These are phyloP conservation scores for Channa argus DNA, from an alignment of 2,113 vertebrate species.

Conservation along the genomic window DNA sequence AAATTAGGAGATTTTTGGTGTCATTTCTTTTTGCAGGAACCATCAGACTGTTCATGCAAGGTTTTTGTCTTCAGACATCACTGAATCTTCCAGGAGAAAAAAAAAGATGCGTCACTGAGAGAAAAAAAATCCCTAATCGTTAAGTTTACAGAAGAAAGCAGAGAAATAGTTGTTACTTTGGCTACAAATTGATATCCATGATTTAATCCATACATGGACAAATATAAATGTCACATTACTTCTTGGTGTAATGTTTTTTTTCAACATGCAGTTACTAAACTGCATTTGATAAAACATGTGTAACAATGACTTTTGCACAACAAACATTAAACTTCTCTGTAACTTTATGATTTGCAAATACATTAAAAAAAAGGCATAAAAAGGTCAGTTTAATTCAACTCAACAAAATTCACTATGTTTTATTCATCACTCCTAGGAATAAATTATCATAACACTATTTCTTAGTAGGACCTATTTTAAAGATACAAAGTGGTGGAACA, in stretches of 20 bases:
- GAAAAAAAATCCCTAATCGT: not conserved
- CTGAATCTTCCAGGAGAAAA: not conserved
- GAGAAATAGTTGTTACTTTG: constrained; percentile 20
- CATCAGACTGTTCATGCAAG: not conserved
- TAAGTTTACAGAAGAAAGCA: too few species aligned
- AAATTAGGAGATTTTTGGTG: too few species aligned
- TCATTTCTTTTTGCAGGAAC: too few species aligned
- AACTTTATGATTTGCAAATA: constrained; percentile 19
- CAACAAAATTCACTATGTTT: constrained; percentile 29
- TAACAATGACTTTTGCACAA: constrained; percentile 13
- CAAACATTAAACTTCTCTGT: constrained; percentile 15
- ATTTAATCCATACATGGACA: constrained; percentile 22
- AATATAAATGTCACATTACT: constrained; percentile 14
- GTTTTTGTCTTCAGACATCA: not conserved
- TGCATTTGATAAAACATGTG: constrained; percentile 4
- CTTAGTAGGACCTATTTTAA: constrained; percentile 5
- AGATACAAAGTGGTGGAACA: constrained; percentile 12
- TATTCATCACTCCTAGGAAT: constrained; percentile 50
- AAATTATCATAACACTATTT: constrained; percentile 21
- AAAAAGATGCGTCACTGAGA: not conserved
- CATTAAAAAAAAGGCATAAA: constrained; percentile 20
- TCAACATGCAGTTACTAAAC: not conserved
- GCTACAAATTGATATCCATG: constrained; percentile 5
- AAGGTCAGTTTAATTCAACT: not conserved
- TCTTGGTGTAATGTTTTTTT: not conserved